A percentile compares a stretch with the other conserved stretches of the same genome.
phyloP scores from a whole-genome alignment of 2,888 invertebrate species.

The Lycocerus yunnanus region DNA sequence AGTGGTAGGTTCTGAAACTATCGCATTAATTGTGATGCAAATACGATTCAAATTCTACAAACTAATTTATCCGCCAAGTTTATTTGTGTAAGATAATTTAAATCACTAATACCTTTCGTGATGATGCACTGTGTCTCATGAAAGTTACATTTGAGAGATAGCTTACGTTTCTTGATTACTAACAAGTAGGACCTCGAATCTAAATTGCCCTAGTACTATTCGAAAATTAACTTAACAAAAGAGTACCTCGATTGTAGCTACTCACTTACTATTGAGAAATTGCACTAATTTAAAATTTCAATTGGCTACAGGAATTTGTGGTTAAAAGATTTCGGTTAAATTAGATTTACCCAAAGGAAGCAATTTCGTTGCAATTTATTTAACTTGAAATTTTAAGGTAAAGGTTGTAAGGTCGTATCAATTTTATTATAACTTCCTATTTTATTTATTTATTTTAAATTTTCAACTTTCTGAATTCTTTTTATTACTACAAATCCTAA shows the following conservation, averaged over 20 bases:
- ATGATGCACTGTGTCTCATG: constrained; percentile 11
- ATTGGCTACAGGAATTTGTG: not conserved
- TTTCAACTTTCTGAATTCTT: not conserved
- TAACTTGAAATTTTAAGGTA: not conserved
- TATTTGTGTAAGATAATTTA: constrained; percentile 20
- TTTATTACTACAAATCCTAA: not conserved
- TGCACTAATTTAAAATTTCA: not conserved
- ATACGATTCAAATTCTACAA: not conserved
- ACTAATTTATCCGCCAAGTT: constrained; percentile 11
- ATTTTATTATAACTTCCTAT: not conserved
- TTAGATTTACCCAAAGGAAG: not conserved
- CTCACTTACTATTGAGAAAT: not conserved
- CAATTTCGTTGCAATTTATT: not conserved
- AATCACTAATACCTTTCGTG: constrained; percentile 17
- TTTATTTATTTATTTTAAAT: not conserved
- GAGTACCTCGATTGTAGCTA: not conserved
- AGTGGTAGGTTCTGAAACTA: not conserved
- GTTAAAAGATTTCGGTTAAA: not conserved
- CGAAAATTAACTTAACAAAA: not conserved
- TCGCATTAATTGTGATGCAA: not conserved
- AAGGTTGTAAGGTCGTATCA: too few relatives aligned
- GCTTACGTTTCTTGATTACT: constrained; percentile 4
- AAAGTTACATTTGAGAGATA: constrained; percentile 12
- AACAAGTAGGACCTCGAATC: constrained; percentile 8
- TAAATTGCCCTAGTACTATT: not conserved